A percentile compares a stretch with the other conserved stretches of the same genome.
Evolutionary conservation across 2,888 invertebrate species (phyloP).

Genomic region (Apamea monoglypha): DNA sequence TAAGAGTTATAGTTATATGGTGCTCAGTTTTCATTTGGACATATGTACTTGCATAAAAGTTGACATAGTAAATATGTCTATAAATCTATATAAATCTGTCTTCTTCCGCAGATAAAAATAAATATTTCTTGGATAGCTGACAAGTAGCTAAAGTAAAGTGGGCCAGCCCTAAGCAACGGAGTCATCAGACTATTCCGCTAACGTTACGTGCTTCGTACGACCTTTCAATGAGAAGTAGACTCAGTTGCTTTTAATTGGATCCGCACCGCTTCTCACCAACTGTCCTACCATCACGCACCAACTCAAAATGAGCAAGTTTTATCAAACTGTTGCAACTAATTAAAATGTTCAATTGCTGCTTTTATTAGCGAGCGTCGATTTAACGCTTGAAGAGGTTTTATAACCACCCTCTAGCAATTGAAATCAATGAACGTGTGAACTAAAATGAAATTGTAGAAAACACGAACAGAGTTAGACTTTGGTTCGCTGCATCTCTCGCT

Average conservation of each 20-base stretch:
- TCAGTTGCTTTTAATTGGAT: conserved; percentile 82
- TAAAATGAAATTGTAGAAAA: conserved; percentile 49
- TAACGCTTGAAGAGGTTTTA: conserved; percentile 41
- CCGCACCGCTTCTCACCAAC: conserved; percentile 73
- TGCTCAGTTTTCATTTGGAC: not conserved
- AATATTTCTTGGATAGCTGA: not conserved
- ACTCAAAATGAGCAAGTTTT: conserved; percentile 79
- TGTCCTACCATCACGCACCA: conserved; percentile 68
- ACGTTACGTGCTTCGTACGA: conserved; percentile 65
- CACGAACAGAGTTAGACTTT: conserved; percentile 25
- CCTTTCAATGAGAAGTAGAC: conserved; percentile 77
- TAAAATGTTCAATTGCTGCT: conserved; percentile 71
- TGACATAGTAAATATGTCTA: not conserved
- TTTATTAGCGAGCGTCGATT: conserved; percentile 57
- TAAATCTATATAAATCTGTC: too few relatives aligned
- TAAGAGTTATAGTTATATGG: too few relatives aligned
- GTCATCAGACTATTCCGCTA: conserved; percentile 66
- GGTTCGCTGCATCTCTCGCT: conserved; percentile 15
- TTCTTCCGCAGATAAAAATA: not conserved
- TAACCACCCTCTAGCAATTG: conserved; percentile 35
- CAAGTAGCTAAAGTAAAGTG: not conserved
- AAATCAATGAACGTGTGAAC: conserved; percentile 50
- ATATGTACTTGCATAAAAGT: not conserved
- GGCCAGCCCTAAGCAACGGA: conserved; percentile 52
- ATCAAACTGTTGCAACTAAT: conserved; percentile 75